These are phyloP conservation scores for Tethya wilhelma DNA, from an alignment of 37 sponge, comb jelly and placozoan genomes.

Conservation along the genomic window DNA sequence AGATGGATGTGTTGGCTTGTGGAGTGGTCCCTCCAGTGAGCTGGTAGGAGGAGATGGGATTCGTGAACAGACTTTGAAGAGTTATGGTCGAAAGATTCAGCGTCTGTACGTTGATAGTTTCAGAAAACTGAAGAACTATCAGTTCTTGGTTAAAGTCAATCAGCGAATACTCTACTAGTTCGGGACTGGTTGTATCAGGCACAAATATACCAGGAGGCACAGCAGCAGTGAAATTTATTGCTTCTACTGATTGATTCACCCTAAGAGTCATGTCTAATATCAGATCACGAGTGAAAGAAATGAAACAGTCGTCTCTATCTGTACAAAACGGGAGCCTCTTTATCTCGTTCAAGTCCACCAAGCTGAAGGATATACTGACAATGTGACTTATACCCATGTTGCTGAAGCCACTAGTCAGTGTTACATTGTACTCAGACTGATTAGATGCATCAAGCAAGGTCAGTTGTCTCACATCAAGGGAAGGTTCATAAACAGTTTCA, in stretches of 20 bases:
- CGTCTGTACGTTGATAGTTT: constrained; percentile 76
- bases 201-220: constrained; percentile 21
- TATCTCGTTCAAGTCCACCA: constrained; percentile 75
- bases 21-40: constrained; percentile 66
- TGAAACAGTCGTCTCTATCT: constrained; percentile 56
- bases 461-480: constrained; percentile 76
- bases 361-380: constrained; percentile 50
- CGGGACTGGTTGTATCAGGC: constrained; percentile 76
- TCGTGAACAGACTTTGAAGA: constrained; percentile 67
- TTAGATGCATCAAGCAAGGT: constrained; percentile 40
- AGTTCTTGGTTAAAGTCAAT: constrained; percentile 63
- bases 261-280: constrained; percentile 87
- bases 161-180: constrained; percentile 40
- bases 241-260: constrained; percentile 48
- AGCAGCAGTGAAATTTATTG: constrained; percentile 31
- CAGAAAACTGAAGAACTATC: constrained; percentile 73
- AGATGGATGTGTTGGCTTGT: constrained; percentile 36
- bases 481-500: constrained; percentile 78
- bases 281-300: constrained; percentile 72
- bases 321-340: constrained; percentile 76
- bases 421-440: constrained; percentile 26
- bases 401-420: constrained; percentile 70
- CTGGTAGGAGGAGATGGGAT: constrained; percentile 36
- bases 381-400: constrained; percentile 40
- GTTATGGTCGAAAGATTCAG: constrained; percentile 66